Evolutionary conservation across 2,797 vertebrate species (phyloP), one percentile per base, ranked within the genome.

Genomic region (Eutrigla gurnardus): DNA sequence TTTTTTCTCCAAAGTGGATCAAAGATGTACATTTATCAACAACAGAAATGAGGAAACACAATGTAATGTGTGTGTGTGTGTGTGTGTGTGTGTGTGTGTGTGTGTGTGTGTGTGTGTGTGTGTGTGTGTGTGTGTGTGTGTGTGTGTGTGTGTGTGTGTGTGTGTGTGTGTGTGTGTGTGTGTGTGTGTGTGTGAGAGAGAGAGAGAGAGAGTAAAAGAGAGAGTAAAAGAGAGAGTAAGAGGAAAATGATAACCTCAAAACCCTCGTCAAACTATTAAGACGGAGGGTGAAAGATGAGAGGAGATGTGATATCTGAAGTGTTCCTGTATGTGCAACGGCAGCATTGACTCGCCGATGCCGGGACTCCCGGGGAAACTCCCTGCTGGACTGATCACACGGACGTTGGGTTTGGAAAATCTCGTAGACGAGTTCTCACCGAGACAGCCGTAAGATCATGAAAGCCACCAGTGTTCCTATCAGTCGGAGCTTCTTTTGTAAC

Each of bases 181-280:
- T n/a, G n/a, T n/a, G n/a, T 42, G 42, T 43, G 42, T 43, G 42
- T n/a, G n/a, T n/a, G n/a, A n/a, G n/a, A n/a, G n/a, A n/a, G n/a
- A n/a, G n/a, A n/a, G n/a, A n/a, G n/a, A n/a, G n/a, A n/a, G n/a
- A n/a, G n/a, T n/a, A n/a, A n/a, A n/a, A 25, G 25, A 25, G 25
- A 25, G 25, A 25, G 25, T 25, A 25, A 1, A 25, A 25, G 25
- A 40, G 39, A 45, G 43, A 45, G 3, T 4, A n/a, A 8, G 46
- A 47, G 40, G 11, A 8, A 7, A 6, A 15, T 25, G 43, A 15
- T 45, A 2, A 45, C 55, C 53, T 37, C 54, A 6, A 1, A 5
- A 47, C 70, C 73, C 58, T 64, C 75, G 66, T 63, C 33, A 85
- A 61, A 72, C 79, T 85, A 83, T 91, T 83, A 84, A 9, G 65